Evolutionary conservation across 2,113 vertebrate species (phyloP), one percentile per base, ranked within the genome.

Genomic region (Elephas maximus): DNA sequence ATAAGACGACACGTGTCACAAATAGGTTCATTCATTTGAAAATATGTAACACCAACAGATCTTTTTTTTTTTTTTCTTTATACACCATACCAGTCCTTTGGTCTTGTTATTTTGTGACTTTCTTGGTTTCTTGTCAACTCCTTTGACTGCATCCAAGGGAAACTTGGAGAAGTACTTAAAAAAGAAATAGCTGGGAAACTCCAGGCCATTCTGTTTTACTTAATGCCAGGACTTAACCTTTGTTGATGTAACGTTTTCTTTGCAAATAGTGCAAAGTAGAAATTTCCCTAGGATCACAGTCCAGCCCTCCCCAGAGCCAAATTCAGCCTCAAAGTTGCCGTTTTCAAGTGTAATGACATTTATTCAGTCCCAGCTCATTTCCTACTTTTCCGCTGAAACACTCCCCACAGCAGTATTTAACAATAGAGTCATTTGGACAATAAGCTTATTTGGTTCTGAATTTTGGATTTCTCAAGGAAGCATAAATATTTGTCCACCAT

Each of bases 321-420:
- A 87, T 88, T 45, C 6, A 96, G 71, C 71, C 73, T 93, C 82
- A 78, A 95, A 97, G 94, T 93, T 96, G 87, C 91, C 90, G 23
- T 95, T 98, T 79, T 97, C 83, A 88, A 94, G 94, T 97, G 94
- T 96, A 98, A 97, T 97, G 96, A 93, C 86, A 88, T 95, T 98
- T 98, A 97, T 91, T 97, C 88, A 97, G 83, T 89, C 94, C 77
- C 41, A 95, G 96, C 89, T 98, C 44, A 97, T 97, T 98, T 98
- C 96, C 96, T 96, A 79, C 76, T 86, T 96, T 96, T 95, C 74
- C 97, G 65, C 57, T 94, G 80, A 98, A 98, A 97, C 74, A 18
- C 79, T 81, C 62, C 82, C 88, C 69, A 77, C 87, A 96, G 95
- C 90, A 93, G 92, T 95, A 94, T 92, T 97, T 98, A 87, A 83